Base-by-base conservation (phyloP, 2,113 vertebrate genomes). In the Silurus asotus region DNA sequence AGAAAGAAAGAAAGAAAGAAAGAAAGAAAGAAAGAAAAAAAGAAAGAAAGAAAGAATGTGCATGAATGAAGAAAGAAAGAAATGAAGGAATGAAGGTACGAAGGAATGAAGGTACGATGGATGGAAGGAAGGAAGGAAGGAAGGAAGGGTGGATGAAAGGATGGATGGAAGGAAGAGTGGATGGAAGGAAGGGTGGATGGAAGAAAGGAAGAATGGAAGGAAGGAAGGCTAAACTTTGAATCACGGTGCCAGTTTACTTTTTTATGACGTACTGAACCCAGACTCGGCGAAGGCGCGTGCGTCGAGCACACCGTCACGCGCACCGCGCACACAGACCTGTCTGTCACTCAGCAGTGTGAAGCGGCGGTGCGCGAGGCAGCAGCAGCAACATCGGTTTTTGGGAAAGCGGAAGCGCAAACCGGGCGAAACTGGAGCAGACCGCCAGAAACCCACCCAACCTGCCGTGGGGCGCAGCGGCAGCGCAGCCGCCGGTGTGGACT, bases 391-490 rank as follows among this genome's bases (percentile, higher is more conserved):
- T 11, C 77, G 5, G 28, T 2, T 80, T 61, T 20, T 45, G 77
- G 56, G 37, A 61, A 80, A 23, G 77, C 69, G 62, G 8, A 69
- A 25, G 49, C 48, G 81, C 37, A 74, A 59, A 84, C 28, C 55
- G 69, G 74, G 90, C 91, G 94, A 95, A 94, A 91, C 95, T 95
- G 94, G 94, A 95, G 90, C 94, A 91, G 89, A 89, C 92, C 89
- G 87, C 90, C 65, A 91, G 92, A 77, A 94, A 91, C 92, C 92
- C 94, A 67, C 86, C 91, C 64, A 90, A 93, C 86, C 91, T 92
- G 87, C 94, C 92, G 91, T 93, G 94, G 94, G 91, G 94, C 86
- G 93, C 93, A 92, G 89, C 93, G 58, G 94, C 93, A 87, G 80
- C 85, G 81, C 94, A 94, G 92, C 87, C 94, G 8, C 93, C 93